Base-by-base conservation (phyloP, 2,888 invertebrate species). In the Lysandra coridon region DNA sequence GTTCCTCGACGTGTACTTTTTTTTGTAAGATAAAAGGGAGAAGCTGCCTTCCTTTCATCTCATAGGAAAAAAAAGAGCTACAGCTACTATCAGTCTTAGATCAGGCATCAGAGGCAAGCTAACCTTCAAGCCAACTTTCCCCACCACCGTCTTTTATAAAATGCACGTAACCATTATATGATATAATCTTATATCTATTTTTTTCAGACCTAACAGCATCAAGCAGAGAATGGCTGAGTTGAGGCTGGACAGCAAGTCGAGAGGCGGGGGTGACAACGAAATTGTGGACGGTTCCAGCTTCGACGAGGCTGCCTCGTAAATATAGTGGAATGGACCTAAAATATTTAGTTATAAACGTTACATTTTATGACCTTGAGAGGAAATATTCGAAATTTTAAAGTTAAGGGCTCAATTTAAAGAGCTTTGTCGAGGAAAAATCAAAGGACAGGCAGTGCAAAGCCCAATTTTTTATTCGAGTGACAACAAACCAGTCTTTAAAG, bases 181-280 rank as follows among this genome's bases (percentile, higher is more conserved):
- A 33, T 23, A 23, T 33, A 33, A 33, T 33, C 33, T 33, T 33
- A 33, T 33, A 33, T 33, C 2, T 33, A 33, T 1, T 33, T 73
- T 73, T 87, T 86, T 69, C 87, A 93, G 94, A 83, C 93, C 92
- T 82, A 94, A 91, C 84, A 94, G 93, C 83, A 92, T 92, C 82
- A 87, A 90, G 73, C 93, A 93, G 84, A 88, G 92, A 83, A 84
- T 94, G 81, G 93, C 93, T 78, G 93, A 94, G 82, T 83, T 93
- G 80, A 88, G 92, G 83, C 85, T 92, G 82, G 93, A 94, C 84
- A 92, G 90, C 87, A 94, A 92, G 81, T 92, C 93, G 5, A 87
- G 93, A 82, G 92, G 93, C 4, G 91, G 93, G 78, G 93, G 92
- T 78, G 92, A 91, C 62, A 92, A 93, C 73, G 91, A 91, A 80